Percentiles rank a stretch among this genome's conserved stretches.
These are phyloP conservation scores for Mycalesis mineus DNA, from an alignment of 2,888 invertebrate genomes.

Conservation along the genomic window DNA sequence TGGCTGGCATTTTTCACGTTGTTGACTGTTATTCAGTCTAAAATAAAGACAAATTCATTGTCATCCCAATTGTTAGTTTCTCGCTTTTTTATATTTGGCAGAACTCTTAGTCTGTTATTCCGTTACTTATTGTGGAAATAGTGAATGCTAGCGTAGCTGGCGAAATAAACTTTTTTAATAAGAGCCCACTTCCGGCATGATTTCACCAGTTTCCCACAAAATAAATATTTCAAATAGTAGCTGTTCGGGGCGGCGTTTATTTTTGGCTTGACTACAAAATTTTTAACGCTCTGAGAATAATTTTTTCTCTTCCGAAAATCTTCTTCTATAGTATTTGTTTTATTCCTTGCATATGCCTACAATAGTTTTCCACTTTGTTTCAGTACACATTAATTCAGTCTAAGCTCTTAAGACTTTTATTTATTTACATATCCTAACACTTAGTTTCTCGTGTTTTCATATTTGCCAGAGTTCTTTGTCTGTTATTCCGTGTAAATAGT, in stretches of 20 bases:
- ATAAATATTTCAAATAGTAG: not conserved
- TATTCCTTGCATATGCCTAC: no score
- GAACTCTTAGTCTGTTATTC: slow-evolving; percentile 21
- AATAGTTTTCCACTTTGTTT: no score
- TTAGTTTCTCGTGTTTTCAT: slow-evolving; percentile 4
- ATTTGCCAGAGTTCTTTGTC: slow-evolving; percentile 19
- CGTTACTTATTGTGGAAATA: slow-evolving; percentile 15
- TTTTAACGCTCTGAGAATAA: no score
- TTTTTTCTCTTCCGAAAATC: no score
- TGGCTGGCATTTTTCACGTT: no score
- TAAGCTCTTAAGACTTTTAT: no score
- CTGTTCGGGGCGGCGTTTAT: not conserved
- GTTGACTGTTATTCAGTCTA: no score
- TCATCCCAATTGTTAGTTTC: not conserved
- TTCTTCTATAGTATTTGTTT: no score
- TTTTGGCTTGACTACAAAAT: not conserved
- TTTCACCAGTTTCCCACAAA: not conserved
- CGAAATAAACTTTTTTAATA: slow-evolving; percentile 24
- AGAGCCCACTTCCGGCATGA: slow-evolving; percentile 6
- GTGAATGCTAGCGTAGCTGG: slow-evolving; percentile 4
- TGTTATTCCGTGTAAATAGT: slow-evolving; percentile 19
- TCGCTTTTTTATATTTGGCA: slow-evolving; percentile 12
- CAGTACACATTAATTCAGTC: no score
- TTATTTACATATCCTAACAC: no score
- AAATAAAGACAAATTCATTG: no score